Evolutionary conservation across 2,888 invertebrate genomes (phyloP).

Genomic region (Mylabris sibirica): DNA sequence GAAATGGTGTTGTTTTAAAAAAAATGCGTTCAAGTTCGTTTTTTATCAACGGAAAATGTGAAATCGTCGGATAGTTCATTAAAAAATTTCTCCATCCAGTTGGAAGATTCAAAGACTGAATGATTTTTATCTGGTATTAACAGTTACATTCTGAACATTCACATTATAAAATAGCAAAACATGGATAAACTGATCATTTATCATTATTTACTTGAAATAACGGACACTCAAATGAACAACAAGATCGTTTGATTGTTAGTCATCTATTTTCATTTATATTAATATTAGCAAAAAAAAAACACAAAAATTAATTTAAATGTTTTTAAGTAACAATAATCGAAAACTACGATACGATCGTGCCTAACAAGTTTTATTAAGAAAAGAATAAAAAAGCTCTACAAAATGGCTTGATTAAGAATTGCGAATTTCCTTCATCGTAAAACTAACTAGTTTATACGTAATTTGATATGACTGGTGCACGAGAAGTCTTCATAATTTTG

Average conservation of each 20-base stretch:
- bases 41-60: conserved; percentile 5
- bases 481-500: neutral
- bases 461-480: neutral
- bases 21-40: neutral
- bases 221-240: neutral
- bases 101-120: conserved; percentile 10
- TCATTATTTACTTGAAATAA: conserved; percentile 9
- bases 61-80: conserved; percentile 14
- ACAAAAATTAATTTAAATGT: neutral
- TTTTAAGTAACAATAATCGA: neutral
- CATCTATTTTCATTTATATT: neutral
- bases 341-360: neutral
- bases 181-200: neutral
- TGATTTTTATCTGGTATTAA: conserved; percentile 1
- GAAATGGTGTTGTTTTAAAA: conserved; percentile 4
- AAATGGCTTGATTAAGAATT: neutral
- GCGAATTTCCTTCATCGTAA: neutral
- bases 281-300: neutral
- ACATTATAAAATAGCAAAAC: neutral
- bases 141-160: conserved; percentile 1
- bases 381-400: neutral
- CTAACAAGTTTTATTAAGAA: neutral
- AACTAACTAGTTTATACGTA: conserved; percentile 5
- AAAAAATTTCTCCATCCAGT: conserved; percentile 2
- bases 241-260: neutral